Evolutionary conservation across 1,140 invertebrate genomes (phyloP).

Genomic region (Trichomalopsis sarcophagae): DNA sequence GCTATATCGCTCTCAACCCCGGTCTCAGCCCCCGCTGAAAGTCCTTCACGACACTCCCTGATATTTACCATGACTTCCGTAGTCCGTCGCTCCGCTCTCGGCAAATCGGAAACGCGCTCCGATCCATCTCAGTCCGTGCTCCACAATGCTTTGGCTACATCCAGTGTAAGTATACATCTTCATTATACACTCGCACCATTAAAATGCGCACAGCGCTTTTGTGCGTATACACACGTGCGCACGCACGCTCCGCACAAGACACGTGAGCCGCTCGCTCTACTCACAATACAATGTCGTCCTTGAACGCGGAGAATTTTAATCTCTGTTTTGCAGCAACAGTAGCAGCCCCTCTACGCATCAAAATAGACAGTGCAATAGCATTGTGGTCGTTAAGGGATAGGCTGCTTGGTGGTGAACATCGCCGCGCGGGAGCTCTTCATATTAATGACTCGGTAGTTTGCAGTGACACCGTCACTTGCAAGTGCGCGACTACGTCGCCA

Average conservation of each 20-base stretch:
- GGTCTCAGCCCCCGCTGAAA: no score
- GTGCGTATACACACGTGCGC: not conserved
- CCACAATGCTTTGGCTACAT: not conserved
- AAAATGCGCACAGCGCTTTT: constrained; percentile 19
- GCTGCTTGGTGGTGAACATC: constrained; percentile 13
- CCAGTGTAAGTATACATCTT: constrained; percentile 52
- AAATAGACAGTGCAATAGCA: not conserved
- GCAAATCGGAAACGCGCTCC: constrained; percentile 59
- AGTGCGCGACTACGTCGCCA: constrained; percentile 14
- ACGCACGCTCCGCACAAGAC: constrained; percentile 1
- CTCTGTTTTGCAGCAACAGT: constrained; percentile 54
- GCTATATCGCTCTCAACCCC: no score
- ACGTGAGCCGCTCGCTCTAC: constrained; percentile 37
- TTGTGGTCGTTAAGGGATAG: constrained; percentile 60
- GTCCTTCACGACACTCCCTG: no score
- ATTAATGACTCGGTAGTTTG: constrained; percentile 61
- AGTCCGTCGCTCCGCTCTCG: constrained; percentile 49
- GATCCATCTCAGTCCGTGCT: constrained; percentile 58
- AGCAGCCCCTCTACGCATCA: not conserved
- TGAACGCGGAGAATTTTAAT: constrained; percentile 9
- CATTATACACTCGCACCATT: constrained; percentile 53
- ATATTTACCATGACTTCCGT: constrained; percentile 51
- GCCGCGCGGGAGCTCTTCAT: constrained; percentile 57
- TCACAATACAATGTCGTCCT: constrained; percentile 37
- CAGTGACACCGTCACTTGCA: constrained; percentile 47